Evolutionary conservation across 1,140 invertebrate species (phyloP).

Genomic region (Riptortus pedestris): DNA sequence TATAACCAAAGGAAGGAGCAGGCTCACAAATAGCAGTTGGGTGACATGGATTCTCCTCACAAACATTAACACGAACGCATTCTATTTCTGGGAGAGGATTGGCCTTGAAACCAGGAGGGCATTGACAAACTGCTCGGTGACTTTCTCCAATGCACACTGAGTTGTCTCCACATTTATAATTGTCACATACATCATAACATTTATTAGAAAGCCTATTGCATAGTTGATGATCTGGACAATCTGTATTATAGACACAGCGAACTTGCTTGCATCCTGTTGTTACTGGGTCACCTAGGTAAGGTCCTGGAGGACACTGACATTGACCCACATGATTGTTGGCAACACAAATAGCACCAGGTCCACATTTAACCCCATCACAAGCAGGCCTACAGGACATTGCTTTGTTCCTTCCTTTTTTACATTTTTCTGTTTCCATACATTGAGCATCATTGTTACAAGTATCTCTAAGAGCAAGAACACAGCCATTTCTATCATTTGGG

Average conservation of each 20-base stretch:
- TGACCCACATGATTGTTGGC: conserved; percentile 78
- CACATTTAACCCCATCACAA: conserved; percentile 64
- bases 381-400: conserved; percentile 54
- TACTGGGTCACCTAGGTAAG: conserved; percentile 69
- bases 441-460: conserved; percentile 67
- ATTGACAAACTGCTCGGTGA: conserved; percentile 69
- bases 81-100: conserved; percentile 71
- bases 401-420: conserved; percentile 39
- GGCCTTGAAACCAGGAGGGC: conserved; percentile 65
- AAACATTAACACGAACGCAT: conserved; percentile 55
- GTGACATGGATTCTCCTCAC: conserved; percentile 71
- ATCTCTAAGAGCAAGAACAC: conserved; percentile 55
- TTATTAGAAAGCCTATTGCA: conserved; percentile 71
- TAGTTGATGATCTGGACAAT: conserved; percentile 63
- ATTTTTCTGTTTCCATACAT: conserved; percentile 68
- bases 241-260: conserved; percentile 73
- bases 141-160: conserved; percentile 73
- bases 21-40: conserved; percentile 62
- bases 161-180: conserved; percentile 72
- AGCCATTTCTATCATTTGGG: conserved; percentile 78
- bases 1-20: conserved; percentile 45
- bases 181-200: conserved; percentile 69
- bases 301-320: conserved; percentile 76
- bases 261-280: conserved; percentile 68
- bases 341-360: conserved; percentile 71